A percentile compares a stretch with the other conserved stretches of the same genome.
phyloP scores from a whole-genome alignment of 2,888 invertebrate genomes.

The Clunio marinus region DNA sequence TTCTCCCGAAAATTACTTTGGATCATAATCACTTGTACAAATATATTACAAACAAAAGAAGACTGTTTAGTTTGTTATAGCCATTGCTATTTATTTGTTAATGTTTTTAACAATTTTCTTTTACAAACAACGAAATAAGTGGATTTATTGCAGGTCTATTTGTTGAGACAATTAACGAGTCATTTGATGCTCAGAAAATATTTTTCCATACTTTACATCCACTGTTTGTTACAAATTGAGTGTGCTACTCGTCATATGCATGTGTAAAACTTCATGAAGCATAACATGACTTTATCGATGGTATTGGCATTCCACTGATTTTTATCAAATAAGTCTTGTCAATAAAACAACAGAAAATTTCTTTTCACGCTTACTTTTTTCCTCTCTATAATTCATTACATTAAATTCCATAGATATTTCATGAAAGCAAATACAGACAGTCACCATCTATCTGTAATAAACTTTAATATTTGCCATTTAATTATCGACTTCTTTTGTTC shows the following conservation, averaged over 20 bases:
- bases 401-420: not conserved
- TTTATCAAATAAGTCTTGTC: conserved; percentile 16
- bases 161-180: conserved; percentile 23
- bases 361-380: not conserved
- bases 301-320: not conserved
- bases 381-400: not conserved
- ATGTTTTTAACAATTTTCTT: not conserved
- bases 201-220: not conserved
- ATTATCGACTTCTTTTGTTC: conserved; percentile 25
- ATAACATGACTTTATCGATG: not conserved
- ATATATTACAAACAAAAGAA: not conserved
- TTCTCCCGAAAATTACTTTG: conserved; percentile 37
- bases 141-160: conserved; percentile 32
- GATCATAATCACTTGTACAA: conserved; percentile 22
- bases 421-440: conserved; percentile 28
- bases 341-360: not conserved
- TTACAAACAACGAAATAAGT: conserved; percentile 19
- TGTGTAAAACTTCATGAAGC: not conserved
- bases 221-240: conserved; percentile 12
- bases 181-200: conserved; percentile 6
- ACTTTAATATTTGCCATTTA: conserved; percentile 26
- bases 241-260: too few species aligned
- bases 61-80: not conserved
- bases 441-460: conserved; percentile 29
- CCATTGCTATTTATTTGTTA: not conserved